Percentiles rank a stretch among this genome's conserved stretches.
phyloP scores from a whole-genome alignment of 2,797 vertebrate species.

The Sebastes baramenuke region DNA sequence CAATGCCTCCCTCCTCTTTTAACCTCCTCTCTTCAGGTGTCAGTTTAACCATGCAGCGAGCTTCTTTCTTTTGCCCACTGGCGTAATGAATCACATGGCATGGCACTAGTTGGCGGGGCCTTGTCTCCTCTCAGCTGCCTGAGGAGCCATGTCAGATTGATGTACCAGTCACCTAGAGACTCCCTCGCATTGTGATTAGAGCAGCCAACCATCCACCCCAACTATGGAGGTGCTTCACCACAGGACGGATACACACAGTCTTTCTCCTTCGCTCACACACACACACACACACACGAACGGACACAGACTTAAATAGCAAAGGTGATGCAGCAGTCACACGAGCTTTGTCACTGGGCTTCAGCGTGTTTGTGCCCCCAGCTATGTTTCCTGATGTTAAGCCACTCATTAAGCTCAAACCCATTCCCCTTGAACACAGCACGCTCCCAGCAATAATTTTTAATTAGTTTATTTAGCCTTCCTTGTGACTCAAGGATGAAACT shows the following conservation, averaged over 20 bases:
- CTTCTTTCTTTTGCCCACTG: constrained; percentile 67
- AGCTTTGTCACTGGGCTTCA: constrained; percentile 67
- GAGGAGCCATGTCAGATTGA: constrained; percentile 82
- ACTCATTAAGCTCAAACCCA: constrained; percentile 81
- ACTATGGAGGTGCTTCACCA: constrained; percentile 54
- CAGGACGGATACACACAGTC: constrained; percentile 49
- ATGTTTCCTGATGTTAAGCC: constrained; percentile 81
- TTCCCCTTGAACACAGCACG: constrained; percentile 80
- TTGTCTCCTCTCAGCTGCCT: constrained; percentile 75
- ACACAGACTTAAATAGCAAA: constrained; percentile 69
- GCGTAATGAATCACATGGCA: constrained; percentile 76
- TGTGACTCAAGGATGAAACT: constrained; percentile 74
- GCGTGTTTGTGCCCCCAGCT: constrained; percentile 69
- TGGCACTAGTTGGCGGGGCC: constrained; percentile 64
- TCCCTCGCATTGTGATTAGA: constrained; percentile 72
- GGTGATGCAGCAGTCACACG: constrained; percentile 75
- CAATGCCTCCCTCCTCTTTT: constrained; percentile 24
- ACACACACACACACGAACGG: constrained; percentile 5
- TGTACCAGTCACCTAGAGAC: constrained; percentile 81
- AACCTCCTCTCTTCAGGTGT: constrained; percentile 67
- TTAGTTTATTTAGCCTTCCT: constrained; percentile 82
- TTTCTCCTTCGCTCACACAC: constrained; percentile 11
- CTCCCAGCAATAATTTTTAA: constrained; percentile 81
- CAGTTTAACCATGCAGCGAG: constrained; percentile 62
- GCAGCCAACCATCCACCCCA: constrained; percentile 72